A percentile compares a stretch with the other conserved stretches of the same genome.
Conservation (phyloP, 2,113 vertebrate genomes). For the Herpailurus yagouaroundi region DNA sequence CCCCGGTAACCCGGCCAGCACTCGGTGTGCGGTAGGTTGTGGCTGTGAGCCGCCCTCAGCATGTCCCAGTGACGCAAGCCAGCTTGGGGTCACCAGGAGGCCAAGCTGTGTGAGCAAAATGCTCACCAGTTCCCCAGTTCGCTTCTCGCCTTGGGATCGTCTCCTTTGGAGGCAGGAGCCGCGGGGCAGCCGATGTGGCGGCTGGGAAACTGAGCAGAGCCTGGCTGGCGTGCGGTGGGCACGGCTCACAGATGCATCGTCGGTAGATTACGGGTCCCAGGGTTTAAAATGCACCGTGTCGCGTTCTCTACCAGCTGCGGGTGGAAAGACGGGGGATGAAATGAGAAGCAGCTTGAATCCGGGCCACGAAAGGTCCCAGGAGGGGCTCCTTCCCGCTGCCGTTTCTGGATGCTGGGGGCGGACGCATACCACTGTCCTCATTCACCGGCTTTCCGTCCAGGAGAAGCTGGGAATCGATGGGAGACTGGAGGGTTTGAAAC, state of each 20-base stretch:
- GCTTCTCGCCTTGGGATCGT: constrained; percentile 51
- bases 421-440: neutral
- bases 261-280: neutral
- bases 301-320: neutral
- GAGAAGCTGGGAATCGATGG: neutral
- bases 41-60: neutral
- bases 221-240: neutral
- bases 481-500: neutral
- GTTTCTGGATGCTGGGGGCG: neutral
- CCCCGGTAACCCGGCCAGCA: neutral
- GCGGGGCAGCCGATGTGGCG: constrained; percentile 39
- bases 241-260: neutral
- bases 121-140: neutral
- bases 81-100: constrained; percentile 22
- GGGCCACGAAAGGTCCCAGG: neutral
- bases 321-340: neutral
- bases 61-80: neutral
- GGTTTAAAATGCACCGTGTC: neutral
- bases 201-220: neutral
- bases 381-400: neutral
- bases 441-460: neutral
- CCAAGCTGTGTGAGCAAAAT: constrained; percentile 60
- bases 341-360: neutral
- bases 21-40: neutral
- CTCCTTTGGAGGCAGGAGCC: constrained; percentile 7